phyloP scores from a whole-genome alignment of 2,888 invertebrate genomes.

The Sarcophaga carnaria region DNA sequence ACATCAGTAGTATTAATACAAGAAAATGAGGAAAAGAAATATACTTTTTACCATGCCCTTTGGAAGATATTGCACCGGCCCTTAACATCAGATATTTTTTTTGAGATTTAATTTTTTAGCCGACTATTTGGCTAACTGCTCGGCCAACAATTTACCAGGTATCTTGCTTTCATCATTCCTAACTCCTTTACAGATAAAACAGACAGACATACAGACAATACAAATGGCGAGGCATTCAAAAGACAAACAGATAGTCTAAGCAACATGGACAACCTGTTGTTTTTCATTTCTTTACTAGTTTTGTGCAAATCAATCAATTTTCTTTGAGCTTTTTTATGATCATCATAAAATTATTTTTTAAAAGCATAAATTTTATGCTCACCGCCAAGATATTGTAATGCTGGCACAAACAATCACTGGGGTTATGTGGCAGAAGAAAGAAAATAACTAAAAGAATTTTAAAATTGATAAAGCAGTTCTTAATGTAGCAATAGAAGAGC shows the following conservation, averaged over 20 bases:
- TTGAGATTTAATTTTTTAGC: slow-evolving; percentile 39
- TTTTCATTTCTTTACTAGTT: slow-evolving; percentile 55
- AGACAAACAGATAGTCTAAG: not conserved
- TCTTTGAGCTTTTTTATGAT: slow-evolving; percentile 64
- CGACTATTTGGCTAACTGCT: slow-evolving; percentile 25
- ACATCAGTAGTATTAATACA: no score
- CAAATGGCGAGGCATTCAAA: no score
- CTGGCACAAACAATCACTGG: no score
- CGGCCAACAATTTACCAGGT: not conserved
- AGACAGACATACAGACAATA: no score
- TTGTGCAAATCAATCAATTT: slow-evolving; percentile 67
- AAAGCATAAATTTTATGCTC: no score
- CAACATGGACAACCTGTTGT: slow-evolving; percentile 56
- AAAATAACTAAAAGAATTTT: no score
- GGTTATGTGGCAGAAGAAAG: no score
- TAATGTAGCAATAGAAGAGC: no score
- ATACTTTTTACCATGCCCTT: not conserved
- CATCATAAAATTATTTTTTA: slow-evolving; percentile 51
- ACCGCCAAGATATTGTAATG: no score
- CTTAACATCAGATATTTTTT: slow-evolving; percentile 35
- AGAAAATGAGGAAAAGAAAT: no score
- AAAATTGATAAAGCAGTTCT: no score
- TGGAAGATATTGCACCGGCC: not conserved
- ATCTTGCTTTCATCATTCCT: not conserved
- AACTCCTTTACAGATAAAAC: not conserved